Evolutionary conservation across 2,888 invertebrate species (phyloP).

Genomic region (Andricus quercusramuli): DNA sequence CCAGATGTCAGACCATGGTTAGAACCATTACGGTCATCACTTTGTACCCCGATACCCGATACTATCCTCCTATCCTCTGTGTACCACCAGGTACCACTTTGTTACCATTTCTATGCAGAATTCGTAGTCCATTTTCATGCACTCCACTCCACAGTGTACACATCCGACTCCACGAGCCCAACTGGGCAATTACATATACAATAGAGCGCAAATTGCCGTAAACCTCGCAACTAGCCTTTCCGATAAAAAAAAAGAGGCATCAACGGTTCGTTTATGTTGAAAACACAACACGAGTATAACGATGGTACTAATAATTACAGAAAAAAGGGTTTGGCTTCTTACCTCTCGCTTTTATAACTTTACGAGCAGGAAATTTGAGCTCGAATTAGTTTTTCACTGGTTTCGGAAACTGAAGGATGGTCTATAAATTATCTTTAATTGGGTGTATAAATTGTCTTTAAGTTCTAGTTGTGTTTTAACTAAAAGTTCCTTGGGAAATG

Average conservation of each 20-base stretch:
- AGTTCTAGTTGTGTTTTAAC: too few relatives aligned
- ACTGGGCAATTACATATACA: conserved; percentile 13
- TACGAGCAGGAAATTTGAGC: conserved; percentile 17
- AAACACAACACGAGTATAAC: background rate
- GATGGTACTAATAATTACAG: background rate
- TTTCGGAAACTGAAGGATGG: background rate
- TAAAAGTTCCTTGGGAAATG: too few relatives aligned
- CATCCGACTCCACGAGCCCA: conserved; percentile 8
- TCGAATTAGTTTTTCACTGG: background rate
- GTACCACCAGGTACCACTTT: conserved; percentile 18
- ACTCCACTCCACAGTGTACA: background rate
- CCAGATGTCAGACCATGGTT: conserved; percentile 75
- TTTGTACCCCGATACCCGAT: conserved; percentile 65
- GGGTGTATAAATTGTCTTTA: conserved; percentile 5
- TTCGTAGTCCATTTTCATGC: background rate
- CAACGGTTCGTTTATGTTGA: background rate
- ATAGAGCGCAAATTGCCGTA: conserved; percentile 14
- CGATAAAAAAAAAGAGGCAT: background rate
- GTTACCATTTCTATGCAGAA: conserved; percentile 31
- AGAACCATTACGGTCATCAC: conserved; percentile 73
- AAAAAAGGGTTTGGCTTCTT: background rate
- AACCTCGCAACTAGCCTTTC: background rate
- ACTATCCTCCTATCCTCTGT: conserved; percentile 26
- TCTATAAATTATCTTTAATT: conserved; percentile 20
- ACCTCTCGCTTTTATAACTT: background rate